These are phyloP conservation scores for Acomys russatus DNA, from an alignment of 2,797 vertebrate species.

Conservation along the genomic window DNA sequence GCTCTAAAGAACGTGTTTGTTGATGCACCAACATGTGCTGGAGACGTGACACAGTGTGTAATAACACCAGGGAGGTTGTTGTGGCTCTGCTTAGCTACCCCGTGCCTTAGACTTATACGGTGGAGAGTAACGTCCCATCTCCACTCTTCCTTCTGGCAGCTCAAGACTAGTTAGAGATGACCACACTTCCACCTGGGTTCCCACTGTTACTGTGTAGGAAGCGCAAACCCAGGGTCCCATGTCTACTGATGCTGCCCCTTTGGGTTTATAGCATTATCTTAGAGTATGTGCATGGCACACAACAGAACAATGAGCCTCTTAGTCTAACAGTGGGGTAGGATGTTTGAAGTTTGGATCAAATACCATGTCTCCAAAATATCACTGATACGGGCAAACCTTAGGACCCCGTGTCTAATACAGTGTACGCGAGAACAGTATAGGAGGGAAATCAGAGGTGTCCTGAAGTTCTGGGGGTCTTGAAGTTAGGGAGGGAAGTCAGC, in stretches of 20 bases:
- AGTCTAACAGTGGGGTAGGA: background rate
- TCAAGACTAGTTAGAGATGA: constrained; percentile 49
- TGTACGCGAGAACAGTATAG: background rate
- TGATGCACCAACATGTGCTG: background rate
- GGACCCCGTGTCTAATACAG: background rate
- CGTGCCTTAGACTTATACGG: constrained; percentile 40
- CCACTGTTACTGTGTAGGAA: background rate
- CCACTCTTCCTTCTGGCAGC: background rate
- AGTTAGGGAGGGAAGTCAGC: background rate
- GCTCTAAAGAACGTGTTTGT: constrained; percentile 40
- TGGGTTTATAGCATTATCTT: background rate
- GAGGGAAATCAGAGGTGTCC: background rate
- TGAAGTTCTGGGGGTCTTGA: constrained; percentile 20
- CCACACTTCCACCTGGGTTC: background rate
- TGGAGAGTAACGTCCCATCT: constrained; percentile 37
- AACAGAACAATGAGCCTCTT: constrained; percentile 27
- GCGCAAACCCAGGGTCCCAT: constrained; percentile 14
- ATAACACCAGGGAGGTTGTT: constrained; percentile 29
- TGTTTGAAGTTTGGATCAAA: constrained; percentile 53
- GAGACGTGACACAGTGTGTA: background rate
- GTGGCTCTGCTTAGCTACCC: constrained; percentile 15
- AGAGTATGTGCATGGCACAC: background rate
- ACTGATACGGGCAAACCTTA: background rate
- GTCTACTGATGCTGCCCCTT: constrained; percentile 1
- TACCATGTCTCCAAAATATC: background rate